phyloP scores from a whole-genome alignment of 1,140 invertebrate species.

The Pseudomyrmex dendroicus region DNA sequence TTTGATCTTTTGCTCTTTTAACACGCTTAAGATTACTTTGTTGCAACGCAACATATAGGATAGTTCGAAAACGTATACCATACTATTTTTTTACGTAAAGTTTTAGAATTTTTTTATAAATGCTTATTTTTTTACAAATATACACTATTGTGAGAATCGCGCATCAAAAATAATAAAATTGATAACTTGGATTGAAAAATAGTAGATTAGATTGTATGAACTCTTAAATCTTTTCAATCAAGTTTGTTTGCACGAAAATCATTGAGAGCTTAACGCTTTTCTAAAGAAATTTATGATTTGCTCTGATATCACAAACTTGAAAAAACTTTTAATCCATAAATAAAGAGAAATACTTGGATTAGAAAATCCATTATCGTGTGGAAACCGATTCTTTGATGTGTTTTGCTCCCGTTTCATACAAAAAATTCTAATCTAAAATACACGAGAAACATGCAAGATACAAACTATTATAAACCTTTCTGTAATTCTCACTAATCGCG shows the following conservation, averaged over 20 bases:
- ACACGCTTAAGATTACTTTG: conserved; percentile 17
- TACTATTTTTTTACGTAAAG: not conserved
- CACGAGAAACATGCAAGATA: conserved; percentile 1
- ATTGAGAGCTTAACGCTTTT: not conserved
- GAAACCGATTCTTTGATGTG: too few relatives aligned
- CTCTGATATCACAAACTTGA: not conserved
- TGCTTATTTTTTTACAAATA: not conserved
- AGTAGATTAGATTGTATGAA: too few relatives aligned
- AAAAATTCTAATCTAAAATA: conserved; percentile 41
- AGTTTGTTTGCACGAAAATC: not conserved
- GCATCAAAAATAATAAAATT: too few relatives aligned
- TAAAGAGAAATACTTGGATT: too few relatives aligned
- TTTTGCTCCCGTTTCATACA: not conserved
- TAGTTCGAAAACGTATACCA: not conserved
- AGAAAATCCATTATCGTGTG: too few relatives aligned
- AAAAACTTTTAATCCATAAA: not conserved
- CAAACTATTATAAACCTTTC: not conserved
- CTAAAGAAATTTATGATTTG: not conserved
- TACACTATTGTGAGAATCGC: not conserved
- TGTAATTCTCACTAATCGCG: not conserved
- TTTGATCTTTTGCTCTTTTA: conserved; percentile 30
- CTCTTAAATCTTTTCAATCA: too few relatives aligned
- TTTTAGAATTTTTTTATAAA: not conserved
- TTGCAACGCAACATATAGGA: not conserved
- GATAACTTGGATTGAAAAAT: too few relatives aligned